Evolutionary conservation across 2,888 invertebrate genomes (phyloP), one percentile per base, ranked within the genome.

Genomic region (Cantharis rustica): DNA sequence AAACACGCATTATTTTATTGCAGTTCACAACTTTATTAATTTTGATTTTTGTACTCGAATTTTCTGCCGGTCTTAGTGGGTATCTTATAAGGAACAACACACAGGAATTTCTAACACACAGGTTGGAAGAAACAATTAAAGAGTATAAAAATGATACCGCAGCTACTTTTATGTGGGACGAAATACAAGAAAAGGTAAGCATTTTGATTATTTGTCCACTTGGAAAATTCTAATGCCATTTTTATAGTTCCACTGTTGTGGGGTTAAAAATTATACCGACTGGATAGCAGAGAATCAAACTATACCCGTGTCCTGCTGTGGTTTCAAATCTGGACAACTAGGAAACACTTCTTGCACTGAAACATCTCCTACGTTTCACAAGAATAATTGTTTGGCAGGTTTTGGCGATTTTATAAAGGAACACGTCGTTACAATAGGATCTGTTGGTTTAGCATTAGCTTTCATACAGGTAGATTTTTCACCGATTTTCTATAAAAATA

Each of bases 41-140:
- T 72, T 86, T 96, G 62, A 94, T 97, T 83, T 96, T 97, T 88
- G 90, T 95, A n/a, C 89, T 95, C 80, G 97, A 97, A 89, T 89
- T 96, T 83, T 94, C 95, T 0, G 94, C 95, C 80, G 96, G 96
- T 82, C 93, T 96, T 84, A 93, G 94, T 15, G 94, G 94, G 63
- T 95, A 95, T 88, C 90, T 95, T 80, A 92, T 94, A 88, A 92
- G 93, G 80, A 90, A 91, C 77, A 92, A 95, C 80, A 90, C 95
- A 68, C 90, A 91, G 79, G 87, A 88, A 0, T 91, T 93, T 81
- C 89, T 96, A 80, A 89, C 92, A 81, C 88, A 89, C 1, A 92
- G 92, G 81, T 90, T 97, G 86, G 93, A 92, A 87, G 88, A 88
- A 68, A 94, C 92, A 82, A 92, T 94, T 90, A 87, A 88, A 78